These are phyloP conservation scores for Ornithorhynchus anatinus DNA, from an alignment of 2,113 vertebrate species.

Conservation along the genomic window DNA sequence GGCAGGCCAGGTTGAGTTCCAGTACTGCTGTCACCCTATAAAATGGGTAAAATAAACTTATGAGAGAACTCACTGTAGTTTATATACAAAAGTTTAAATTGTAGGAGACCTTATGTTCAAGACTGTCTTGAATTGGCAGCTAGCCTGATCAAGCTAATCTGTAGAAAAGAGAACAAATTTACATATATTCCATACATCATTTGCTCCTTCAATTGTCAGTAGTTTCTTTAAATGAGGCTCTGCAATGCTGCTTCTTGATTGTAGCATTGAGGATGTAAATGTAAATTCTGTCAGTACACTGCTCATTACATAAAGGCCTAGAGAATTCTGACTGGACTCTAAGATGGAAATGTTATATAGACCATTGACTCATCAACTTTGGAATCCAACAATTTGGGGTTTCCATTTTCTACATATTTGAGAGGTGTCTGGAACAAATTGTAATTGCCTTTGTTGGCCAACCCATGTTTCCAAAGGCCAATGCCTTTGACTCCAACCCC, in stretches of 20 bases:
- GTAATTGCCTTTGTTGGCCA: neutral
- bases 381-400: neutral
- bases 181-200: rapidly evolving
- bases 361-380: neutral
- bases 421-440: neutral
- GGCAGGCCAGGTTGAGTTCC: no score
- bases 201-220: neutral
- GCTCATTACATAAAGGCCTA: neutral
- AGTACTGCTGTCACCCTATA: no score
- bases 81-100: no score
- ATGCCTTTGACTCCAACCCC: neutral
- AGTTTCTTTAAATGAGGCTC: neutral
- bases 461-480: neutral
- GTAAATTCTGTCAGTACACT: neutral
- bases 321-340: neutral
- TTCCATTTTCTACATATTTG: no score
- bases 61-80: no score
- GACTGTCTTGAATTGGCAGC: no score
- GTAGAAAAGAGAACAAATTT: no score
- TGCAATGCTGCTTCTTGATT: neutral
- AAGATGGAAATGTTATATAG: neutral
- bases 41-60: no score
- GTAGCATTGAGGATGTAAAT: neutral
- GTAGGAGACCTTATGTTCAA: no score
- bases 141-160: no score